These are phyloP conservation scores for Idris sp. DNA, from an alignment of 1,140 invertebrate species.

Conservation along the genomic window DNA sequence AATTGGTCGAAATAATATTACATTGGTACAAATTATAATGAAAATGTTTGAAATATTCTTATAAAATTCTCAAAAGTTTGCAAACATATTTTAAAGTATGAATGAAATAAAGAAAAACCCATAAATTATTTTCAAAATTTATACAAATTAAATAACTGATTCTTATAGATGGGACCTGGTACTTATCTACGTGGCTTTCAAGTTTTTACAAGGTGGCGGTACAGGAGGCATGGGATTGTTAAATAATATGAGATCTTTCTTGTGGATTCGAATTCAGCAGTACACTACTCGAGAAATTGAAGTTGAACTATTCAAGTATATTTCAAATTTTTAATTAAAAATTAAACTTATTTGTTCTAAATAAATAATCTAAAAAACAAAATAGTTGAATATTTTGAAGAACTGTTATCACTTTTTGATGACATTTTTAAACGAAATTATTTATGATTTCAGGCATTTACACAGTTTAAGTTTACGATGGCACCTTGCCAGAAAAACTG, in stretches of 20 bases:
- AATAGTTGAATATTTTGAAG: no score
- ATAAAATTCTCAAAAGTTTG: no score
- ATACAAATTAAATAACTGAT: no score
- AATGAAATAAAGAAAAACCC: no score
- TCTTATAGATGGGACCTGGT: conserved; percentile 90
- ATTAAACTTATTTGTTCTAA: no score
- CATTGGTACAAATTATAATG: no score
- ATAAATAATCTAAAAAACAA: no score
- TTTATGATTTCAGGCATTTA: conserved; percentile 82
- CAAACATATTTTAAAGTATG: no score
- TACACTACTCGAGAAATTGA: conserved; percentile 95
- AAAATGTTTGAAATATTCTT: no score
- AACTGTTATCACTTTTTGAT: no score
- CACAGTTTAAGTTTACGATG: conserved; percentile 91
- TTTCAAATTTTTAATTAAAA: conserved; percentile 1
- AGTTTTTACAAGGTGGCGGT: conserved; percentile 95
- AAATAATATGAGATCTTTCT: conserved; percentile 92
- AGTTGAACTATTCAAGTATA: conserved; percentile 79
- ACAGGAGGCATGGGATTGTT: conserved; percentile 94
- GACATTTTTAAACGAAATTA: no score
- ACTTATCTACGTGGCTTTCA: conserved; percentile 89
- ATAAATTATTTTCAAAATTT: conserved; percentile 34
- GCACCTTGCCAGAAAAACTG: conserved; percentile 96
- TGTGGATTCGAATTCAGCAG: conserved; percentile 97
- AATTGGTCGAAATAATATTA: no score